A percentile compares a stretch with the other conserved stretches of the same genome.
Conservation (phyloP, 2,888 invertebrate species). For the Drosophila melanocephala region DNA sequence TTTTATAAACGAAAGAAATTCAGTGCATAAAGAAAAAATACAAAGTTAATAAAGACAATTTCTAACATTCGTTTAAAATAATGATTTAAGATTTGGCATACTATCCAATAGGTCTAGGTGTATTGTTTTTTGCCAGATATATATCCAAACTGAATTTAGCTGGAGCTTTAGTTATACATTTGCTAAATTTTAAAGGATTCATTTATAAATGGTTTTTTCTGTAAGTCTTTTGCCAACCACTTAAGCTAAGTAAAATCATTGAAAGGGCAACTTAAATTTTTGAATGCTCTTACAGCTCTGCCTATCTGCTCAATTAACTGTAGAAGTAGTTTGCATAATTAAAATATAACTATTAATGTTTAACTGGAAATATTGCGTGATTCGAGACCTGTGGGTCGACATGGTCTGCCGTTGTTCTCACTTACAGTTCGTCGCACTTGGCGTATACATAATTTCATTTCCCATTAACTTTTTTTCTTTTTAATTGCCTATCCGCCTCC, state of each 20-base stretch:
- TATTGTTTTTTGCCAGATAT: neutral
- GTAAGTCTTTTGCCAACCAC: neutral
- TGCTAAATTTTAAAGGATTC: neutral
- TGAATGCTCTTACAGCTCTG: neutral
- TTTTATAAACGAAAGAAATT: neutral
- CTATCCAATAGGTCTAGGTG: neutral
- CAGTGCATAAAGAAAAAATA: neutral
- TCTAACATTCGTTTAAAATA: neutral
- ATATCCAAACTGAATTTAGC: neutral
- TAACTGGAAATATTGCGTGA: slow-evolving; percentile 49
- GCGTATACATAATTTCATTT: slow-evolving; percentile 67
- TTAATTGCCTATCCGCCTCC: slow-evolving; percentile 61
- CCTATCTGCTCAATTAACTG: slow-evolving; percentile 33
- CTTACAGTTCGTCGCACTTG: slow-evolving; percentile 51
- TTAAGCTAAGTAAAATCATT: slow-evolving; percentile 40
- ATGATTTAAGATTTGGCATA: neutral
- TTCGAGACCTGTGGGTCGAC: slow-evolving; percentile 33
- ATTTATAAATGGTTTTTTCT: neutral
- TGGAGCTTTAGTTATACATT: neutral
- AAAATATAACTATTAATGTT: slow-evolving; percentile 18
- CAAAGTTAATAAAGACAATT: neutral
- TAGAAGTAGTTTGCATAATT: slow-evolving; percentile 45
- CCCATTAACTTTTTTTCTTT: slow-evolving; percentile 22
- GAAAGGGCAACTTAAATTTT: slow-evolving; percentile 21
- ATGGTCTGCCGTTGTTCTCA: slow-evolving; percentile 29